phyloP scores from a whole-genome alignment of 2,888 invertebrate genomes.

The Marronus borbonicus region DNA sequence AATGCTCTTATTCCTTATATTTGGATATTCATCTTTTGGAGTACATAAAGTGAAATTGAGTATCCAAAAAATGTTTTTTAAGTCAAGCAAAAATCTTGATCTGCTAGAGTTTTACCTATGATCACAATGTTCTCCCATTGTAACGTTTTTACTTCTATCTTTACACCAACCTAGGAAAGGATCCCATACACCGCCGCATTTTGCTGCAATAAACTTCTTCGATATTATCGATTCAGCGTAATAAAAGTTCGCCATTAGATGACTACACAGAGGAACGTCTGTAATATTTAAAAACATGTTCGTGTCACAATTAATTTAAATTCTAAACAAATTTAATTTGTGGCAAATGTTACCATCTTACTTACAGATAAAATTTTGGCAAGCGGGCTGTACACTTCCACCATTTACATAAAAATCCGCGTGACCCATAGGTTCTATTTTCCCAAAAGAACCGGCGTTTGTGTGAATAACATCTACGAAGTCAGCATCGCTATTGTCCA shows the following conservation, averaged over 20 bases:
- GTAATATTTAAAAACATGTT: slow-evolving; percentile 48
- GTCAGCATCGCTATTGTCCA: slow-evolving; percentile 86
- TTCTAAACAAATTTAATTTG: not conserved
- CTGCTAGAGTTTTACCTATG: slow-evolving; percentile 57
- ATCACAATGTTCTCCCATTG: slow-evolving; percentile 66
- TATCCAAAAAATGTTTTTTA: too few species aligned
- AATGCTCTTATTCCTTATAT: too few species aligned
- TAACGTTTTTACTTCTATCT: slow-evolving; percentile 56
- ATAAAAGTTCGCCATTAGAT: slow-evolving; percentile 76
- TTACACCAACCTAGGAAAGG: slow-evolving; percentile 74
- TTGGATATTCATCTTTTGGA: too few species aligned
- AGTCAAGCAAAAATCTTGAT: not conserved
- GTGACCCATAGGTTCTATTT: slow-evolving; percentile 74
- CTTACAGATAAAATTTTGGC: slow-evolving; percentile 80
- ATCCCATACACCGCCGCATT: slow-evolving; percentile 73
- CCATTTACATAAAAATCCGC: slow-evolving; percentile 77
- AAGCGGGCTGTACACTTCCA: slow-evolving; percentile 80
- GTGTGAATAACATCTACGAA: slow-evolving; percentile 94
- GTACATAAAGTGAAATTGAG: too few species aligned
- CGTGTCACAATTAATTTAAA: not conserved
- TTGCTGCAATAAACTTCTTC: slow-evolving; percentile 75
- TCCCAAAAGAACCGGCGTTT: slow-evolving; percentile 79
- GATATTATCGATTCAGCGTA: slow-evolving; percentile 77
- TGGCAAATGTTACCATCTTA: slow-evolving; percentile 47
- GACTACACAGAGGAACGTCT: slow-evolving; percentile 77